A percentile compares a stretch with the other conserved stretches of the same genome.
These are phyloP conservation scores for Rousettus leschenaultii DNA, from an alignment of 2,113 vertebrate species.

Conservation along the genomic window DNA sequence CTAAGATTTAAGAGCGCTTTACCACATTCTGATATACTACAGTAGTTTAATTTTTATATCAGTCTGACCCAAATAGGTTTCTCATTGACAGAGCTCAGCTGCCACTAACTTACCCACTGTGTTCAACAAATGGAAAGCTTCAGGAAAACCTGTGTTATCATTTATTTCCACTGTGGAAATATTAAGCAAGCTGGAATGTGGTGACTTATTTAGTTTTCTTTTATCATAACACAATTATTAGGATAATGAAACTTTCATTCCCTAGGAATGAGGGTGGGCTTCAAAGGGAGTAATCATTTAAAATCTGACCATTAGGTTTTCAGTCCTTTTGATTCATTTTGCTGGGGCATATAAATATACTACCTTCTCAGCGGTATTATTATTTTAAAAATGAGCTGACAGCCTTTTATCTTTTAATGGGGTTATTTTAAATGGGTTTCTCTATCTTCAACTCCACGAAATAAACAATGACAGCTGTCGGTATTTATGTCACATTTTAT, in stretches of 20 bases:
- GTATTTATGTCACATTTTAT: not conserved
- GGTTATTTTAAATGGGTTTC: not conserved
- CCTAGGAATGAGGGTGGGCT: not conserved
- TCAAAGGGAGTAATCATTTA: not conserved
- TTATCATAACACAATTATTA: slow-evolving; percentile 26
- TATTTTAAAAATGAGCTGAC: not conserved
- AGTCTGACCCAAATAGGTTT: slow-evolving; percentile 56
- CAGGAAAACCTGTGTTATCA: not conserved
- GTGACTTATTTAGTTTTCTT: slow-evolving; percentile 30
- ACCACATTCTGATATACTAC: slow-evolving; percentile 39
- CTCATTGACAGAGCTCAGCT: slow-evolving; percentile 50
- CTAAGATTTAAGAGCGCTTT: slow-evolving; percentile 49
- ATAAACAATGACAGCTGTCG: not conserved
- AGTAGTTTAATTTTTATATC: slow-evolving; percentile 65
- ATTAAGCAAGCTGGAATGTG: not conserved
- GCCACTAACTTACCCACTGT: not conserved
- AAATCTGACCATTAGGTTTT: not conserved
- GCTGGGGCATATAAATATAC: not conserved
- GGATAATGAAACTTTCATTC: slow-evolving; percentile 8
- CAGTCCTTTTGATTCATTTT: not conserved
- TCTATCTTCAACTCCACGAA: not conserved
- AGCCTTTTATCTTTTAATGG: not conserved
- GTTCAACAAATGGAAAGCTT: slow-evolving; percentile 49
- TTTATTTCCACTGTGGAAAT: slow-evolving; percentile 30
- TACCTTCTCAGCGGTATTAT: not conserved